phyloP scores from a whole-genome alignment of 92 coral and sea anemone species.

The Heliopora coerulea region DNA sequence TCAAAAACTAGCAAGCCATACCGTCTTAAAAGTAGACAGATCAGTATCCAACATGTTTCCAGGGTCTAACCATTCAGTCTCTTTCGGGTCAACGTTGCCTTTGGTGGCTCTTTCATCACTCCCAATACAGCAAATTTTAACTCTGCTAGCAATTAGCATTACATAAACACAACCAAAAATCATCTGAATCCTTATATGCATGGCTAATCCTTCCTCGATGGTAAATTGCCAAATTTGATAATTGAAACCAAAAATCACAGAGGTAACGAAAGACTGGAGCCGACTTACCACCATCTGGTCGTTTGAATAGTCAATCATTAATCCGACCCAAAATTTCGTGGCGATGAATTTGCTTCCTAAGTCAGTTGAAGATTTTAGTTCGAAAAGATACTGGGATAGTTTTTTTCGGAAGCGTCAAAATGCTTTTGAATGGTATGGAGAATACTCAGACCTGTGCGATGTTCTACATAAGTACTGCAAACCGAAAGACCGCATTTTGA shows the following conservation, averaged over 20 bases:
- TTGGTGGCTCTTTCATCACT: too few relatives aligned
- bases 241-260: too few relatives aligned
- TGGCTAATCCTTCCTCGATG: too few relatives aligned
- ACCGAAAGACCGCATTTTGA: not conserved
- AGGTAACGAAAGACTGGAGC: too few relatives aligned
- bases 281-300: not conserved
- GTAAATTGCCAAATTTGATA: too few relatives aligned
- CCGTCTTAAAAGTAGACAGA: conserved; percentile 15
- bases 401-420: conserved; percentile 56
- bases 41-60: conserved; percentile 61
- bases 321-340: not conserved
- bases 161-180: not conserved
- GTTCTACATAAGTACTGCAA: conserved; percentile 79
- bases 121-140: not conserved
- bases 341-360: conserved; percentile 5
- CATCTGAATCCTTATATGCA: too few relatives aligned
- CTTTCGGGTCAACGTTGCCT: not conserved
- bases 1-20: not conserved
- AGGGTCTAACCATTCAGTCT: conserved; percentile 68
- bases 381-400: conserved; percentile 56
- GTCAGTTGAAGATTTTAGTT: conserved; percentile 3
- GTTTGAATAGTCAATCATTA: not conserved
- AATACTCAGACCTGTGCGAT: conserved; percentile 58
- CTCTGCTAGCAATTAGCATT: not conserved
- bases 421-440: conserved; percentile 66